Conservation (phyloP, 2,113 vertebrate species). For the Eulacestoma nigropectus region DNA sequence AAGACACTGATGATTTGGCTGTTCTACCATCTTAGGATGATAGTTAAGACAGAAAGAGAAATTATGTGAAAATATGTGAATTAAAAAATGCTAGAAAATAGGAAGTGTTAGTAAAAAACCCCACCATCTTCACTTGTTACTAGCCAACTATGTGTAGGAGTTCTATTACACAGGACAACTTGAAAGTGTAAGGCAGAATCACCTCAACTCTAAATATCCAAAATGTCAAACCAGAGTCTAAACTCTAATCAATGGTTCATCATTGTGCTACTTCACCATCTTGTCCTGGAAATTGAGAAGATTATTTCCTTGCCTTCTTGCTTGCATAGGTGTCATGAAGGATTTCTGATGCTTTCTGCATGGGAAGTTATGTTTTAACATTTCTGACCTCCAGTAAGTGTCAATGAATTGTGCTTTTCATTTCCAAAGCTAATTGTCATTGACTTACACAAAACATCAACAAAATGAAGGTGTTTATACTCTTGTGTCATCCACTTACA, state of each 20-base stretch:
- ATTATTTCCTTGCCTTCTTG: background rate
- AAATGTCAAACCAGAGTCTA: background rate
- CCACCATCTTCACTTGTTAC: background rate
- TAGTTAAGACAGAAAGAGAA: background rate
- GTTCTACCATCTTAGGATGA: background rate
- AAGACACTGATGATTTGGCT: background rate
- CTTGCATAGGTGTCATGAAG: background rate
- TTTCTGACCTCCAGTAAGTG: background rate
- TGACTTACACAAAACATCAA: background rate
- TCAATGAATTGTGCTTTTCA: background rate
- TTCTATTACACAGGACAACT: background rate
- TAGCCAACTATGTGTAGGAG: background rate
- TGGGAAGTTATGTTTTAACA: background rate
- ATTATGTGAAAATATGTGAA: background rate
- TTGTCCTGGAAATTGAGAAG: background rate
- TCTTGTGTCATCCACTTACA: background rate
- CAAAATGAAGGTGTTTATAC: background rate
- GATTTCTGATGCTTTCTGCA: background rate
- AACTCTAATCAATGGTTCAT: background rate
- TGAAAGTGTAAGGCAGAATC: background rate
- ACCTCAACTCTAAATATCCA: background rate
- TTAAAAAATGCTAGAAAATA: background rate
- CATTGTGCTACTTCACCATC: background rate
- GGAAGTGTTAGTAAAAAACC: background rate
- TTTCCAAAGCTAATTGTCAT: background rate